These are phyloP conservation scores for Diaprepes abbreviatus DNA, from an alignment of 2,888 invertebrate species.

Conservation along the genomic window DNA sequence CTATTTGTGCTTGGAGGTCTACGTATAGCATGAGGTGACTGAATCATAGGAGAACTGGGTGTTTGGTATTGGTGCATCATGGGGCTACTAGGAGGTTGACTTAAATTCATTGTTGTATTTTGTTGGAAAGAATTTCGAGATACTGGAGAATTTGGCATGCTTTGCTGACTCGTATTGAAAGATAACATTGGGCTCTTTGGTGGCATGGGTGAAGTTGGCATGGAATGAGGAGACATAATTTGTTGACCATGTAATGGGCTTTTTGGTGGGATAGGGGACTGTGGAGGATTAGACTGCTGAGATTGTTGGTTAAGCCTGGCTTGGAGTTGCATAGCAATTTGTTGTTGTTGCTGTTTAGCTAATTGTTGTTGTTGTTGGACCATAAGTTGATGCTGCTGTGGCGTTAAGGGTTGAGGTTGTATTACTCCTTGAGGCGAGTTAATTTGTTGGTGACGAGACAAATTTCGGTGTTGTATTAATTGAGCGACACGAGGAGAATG, in stretches of 20 bases:
- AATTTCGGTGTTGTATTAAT: slow-evolving; percentile 63
- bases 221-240: slow-evolving; percentile 66
- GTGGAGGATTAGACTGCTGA: slow-evolving; percentile 62
- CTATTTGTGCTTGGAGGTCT: slow-evolving; percentile 71
- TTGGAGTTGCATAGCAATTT: slow-evolving; percentile 66
- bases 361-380: slow-evolving; percentile 62
- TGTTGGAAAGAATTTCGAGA: slow-evolving; percentile 70
- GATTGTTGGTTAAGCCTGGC: slow-evolving; percentile 61
- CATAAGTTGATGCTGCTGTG: slow-evolving; percentile 65
- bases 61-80: slow-evolving; percentile 70
- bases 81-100: slow-evolving; percentile 69
- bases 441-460: slow-evolving; percentile 66
- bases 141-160: slow-evolving; percentile 73
- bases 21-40: slow-evolving; percentile 71
- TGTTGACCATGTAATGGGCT: slow-evolving; percentile 68
- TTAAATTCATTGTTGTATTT: slow-evolving; percentile 7
- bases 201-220: slow-evolving; percentile 68
- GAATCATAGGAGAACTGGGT: slow-evolving; percentile 66
- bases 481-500: slow-evolving; percentile 63
- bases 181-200: slow-evolving; percentile 66
- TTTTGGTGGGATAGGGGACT: slow-evolving; percentile 71
- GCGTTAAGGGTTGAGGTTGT: slow-evolving; percentile 60
- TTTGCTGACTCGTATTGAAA: slow-evolving; percentile 62
- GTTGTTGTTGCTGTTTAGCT: slow-evolving; percentile 59
- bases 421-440: slow-evolving; percentile 64